Evolutionary conservation across 2,113 vertebrate species (phyloP).

Genomic region (Rostratula benghalensis): DNA sequence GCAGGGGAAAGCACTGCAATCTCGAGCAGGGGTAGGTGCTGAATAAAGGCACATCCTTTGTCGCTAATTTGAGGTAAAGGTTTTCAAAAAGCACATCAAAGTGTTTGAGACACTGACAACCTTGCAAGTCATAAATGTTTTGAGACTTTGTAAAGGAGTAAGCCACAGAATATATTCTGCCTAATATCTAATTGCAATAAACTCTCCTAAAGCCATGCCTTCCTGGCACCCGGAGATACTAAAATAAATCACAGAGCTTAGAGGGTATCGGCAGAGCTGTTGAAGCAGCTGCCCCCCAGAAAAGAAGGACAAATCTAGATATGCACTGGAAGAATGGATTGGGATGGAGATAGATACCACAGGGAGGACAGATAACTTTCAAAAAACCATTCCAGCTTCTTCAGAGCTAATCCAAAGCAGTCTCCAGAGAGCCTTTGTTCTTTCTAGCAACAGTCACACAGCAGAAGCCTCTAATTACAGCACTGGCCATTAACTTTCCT

Average conservation of each 20-base stretch:
- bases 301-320: neutral
- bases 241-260: neutral
- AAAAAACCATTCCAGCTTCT: neutral
- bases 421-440: neutral
- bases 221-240: neutral
- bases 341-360: neutral
- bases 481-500: neutral
- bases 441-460: neutral
- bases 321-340: neutral
- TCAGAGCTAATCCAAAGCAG: neutral
- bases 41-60: neutral
- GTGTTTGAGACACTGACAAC: neutral
- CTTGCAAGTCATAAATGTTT: neutral
- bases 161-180: neutral
- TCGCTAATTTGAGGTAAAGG: neutral
- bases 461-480: neutral
- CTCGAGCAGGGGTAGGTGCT: neutral
- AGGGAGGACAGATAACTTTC: neutral
- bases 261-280: neutral
- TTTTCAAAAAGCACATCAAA: neutral
- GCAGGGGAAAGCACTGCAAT: neutral
- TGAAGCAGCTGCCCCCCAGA: neutral
- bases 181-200: neutral
- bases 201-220: neutral
- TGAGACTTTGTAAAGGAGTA: neutral